phyloP scores from a whole-genome alignment of 1,140 invertebrate genomes.

The Mizuhopecten yessoensis region DNA sequence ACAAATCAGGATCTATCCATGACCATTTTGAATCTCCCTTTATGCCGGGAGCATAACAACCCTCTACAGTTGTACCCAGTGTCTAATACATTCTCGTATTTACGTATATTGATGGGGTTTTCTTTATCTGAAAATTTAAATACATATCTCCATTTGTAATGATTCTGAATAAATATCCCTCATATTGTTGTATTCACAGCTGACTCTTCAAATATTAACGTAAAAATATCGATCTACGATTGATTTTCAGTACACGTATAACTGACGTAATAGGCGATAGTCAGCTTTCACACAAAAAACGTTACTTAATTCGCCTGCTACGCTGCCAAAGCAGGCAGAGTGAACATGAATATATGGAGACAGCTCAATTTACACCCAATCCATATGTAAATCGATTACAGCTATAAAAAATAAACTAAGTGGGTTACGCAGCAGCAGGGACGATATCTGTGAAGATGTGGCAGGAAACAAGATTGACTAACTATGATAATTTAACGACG shows the following conservation, averaged over 20 bases:
- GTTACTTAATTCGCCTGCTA: not conserved
- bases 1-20: no score
- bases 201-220: not conserved
- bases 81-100: no score
- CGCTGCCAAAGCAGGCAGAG: not conserved
- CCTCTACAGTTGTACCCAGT: no score
- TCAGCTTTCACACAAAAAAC: slow-evolving; percentile 15
- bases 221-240: not conserved
- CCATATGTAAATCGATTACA: not conserved
- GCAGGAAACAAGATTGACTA: not conserved
- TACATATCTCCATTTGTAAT: no score
- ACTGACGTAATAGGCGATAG: not conserved
- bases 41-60: no score
- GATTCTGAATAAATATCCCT: no score
- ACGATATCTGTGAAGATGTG: not conserved
- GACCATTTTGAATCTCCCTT: no score
- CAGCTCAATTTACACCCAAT: not conserved
- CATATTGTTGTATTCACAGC: not conserved
- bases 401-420: not conserved
- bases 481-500: not conserved
- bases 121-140: no score
- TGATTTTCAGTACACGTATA: not conserved
- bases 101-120: no score
- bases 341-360: not conserved
- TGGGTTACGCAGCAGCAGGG: not conserved